Evolutionary conservation across 2,888 invertebrate genomes (phyloP), one percentile per base, ranked within the genome.

Genomic region (Thera obeliscata): DNA sequence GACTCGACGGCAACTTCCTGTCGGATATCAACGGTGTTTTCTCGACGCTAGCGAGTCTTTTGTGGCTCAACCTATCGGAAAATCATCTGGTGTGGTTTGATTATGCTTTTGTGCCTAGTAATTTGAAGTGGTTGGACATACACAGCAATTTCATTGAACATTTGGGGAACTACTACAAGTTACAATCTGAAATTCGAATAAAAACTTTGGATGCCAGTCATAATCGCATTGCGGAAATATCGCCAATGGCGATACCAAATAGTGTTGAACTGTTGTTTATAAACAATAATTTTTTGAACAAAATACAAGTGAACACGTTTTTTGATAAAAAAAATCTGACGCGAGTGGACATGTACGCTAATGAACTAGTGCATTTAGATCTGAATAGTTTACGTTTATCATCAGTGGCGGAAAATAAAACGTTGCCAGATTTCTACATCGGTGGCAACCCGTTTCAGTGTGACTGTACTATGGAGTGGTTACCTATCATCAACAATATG

Each of bases 381-480:
- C 89, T 98, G 78, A 96, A 97, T 81, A 96, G 97, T 74, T 92
- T 98, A 76, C 95, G 97, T 66, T 94, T 98, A 75, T 95, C 96
- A n/a, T 95, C 96, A 63, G 96, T 97, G 78, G 95, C 96, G 22
- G 94, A 93, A 58, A 96, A 96, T 77, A 96, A 96, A 83, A 95
- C 95, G 12, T 93, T 97, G 75, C 98, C 98, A 0, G 97, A 98
- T 87, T 97, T 98, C 88, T 98, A 97, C 87, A 94, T 98, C 76
- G 98, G 97, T 72, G 97, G 97, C 58, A 99, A 99, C 89, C 98
- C 98, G 11, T 98, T 98, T 90, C 96, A 97, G 80, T 99, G 98
- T 91, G 98, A 98, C 85, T 98, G 99, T 92, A 96, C 97, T 72
- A 98, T 98, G 98, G 98, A 98, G 87, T 99, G 98, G 98, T 92